Evolutionary conservation across 2,797 vertebrate genomes (phyloP), one percentile per base, ranked within the genome.

Genomic region (Masticophis lateralis): DNA sequence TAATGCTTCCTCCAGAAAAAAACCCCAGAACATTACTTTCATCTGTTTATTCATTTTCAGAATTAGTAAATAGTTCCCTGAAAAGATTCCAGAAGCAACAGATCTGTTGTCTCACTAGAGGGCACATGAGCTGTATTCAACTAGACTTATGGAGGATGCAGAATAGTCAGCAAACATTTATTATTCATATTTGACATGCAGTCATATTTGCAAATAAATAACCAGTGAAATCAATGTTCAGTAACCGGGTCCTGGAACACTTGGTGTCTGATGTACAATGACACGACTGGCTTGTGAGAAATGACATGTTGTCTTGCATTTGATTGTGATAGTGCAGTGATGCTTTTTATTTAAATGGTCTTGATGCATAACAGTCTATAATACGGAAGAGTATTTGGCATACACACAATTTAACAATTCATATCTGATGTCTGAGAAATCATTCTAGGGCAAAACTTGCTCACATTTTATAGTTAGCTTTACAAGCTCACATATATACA

Each of bases 41-140:
- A 88, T 83, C 69, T 59, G 16, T 53, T 47, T 89, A 55, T 53
- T 57, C n/a, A 20, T 61, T 92, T 61, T 69, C 69, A 86, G 69
- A 61, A 83, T 51, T 51, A 74, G 20, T 59, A 28, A 74, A 86
- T 88, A 51, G 59, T 69, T 18, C 22, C 22, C 51, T 2, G 10
- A 51, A 90, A 66, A 14, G 51, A 69, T 74, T 25, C 11, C 5
- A 83, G 83, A 91, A 47, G 16, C 43, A 37, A 27, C 1, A 5
- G 95, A 32, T 87, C 92, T 86, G 92, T 95, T 59, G 51, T 25
- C 96, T 69, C 97, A 93, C 97, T 97, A 98, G 98, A 97, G 97
- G 98, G 97, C 97, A 96, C 96, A 96, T 97, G 95, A 94, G 95
- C 93, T 74, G 94, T 95, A 96, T 1, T 95, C 89, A 92, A 93